Conservation (phyloP, 1,140 invertebrate genomes). For the Triops cancriformis region DNA sequence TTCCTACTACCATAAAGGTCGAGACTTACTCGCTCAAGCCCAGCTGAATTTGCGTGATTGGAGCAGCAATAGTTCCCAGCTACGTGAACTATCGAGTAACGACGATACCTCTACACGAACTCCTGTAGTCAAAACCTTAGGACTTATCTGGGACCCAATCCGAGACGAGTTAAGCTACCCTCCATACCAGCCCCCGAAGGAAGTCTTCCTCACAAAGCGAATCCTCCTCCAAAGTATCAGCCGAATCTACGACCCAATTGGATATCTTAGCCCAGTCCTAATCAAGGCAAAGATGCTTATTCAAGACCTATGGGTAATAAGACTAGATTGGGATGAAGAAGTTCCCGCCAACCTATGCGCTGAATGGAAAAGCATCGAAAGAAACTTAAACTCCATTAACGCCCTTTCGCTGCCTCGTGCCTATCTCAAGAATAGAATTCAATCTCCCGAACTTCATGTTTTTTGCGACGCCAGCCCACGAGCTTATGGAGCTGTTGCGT, state of each 20-base stretch:
- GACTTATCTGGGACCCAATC: slow-evolving; percentile 17
- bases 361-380: no score
- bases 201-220: no score
- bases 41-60: background rate
- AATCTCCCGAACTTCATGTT: no score
- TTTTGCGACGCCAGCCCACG: slow-evolving; percentile 22
- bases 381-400: no score
- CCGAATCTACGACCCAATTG: slow-evolving; percentile 11
- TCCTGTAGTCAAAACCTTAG: slow-evolving; percentile 23
- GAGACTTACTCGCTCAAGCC: background rate
- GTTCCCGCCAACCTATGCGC: no score
- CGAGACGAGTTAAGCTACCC: background rate
- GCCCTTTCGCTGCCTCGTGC: no score
- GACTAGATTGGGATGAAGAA: background rate
- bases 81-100: background rate
- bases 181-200: background rate
- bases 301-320: background rate
- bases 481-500: no score
- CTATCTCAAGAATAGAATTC: no score
- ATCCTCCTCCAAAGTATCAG: background rate
- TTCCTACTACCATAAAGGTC: background rate
- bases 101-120: no score
- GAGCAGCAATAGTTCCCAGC: no score
- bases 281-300: background rate
- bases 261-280: background rate